phyloP scores from a whole-genome alignment of 2,888 invertebrate genomes.

The Lobophora halterata region DNA sequence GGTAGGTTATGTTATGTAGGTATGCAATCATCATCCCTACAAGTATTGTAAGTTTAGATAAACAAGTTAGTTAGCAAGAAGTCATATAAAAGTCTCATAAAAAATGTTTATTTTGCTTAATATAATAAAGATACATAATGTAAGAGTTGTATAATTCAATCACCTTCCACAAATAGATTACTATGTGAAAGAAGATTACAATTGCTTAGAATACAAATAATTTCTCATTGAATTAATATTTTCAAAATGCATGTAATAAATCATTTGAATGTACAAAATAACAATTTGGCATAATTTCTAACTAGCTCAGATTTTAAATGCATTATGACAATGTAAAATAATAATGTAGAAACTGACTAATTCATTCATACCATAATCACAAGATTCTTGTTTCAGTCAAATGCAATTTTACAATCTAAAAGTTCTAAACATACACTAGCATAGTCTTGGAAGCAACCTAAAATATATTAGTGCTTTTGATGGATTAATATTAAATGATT shows the following conservation, averaged over 20 bases:
- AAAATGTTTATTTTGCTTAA: constrained; percentile 80
- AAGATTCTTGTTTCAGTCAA: constrained; percentile 71
- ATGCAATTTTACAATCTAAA: constrained; percentile 64
- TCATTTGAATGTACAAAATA: constrained; percentile 66
- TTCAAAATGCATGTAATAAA: constrained; percentile 45
- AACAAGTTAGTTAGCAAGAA: constrained; percentile 38
- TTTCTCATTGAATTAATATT: constrained; percentile 22
- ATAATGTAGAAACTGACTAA: constrained; percentile 61
- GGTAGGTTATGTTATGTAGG: too few relatives aligned
- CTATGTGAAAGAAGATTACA: constrained; percentile 27
- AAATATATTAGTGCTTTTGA: constrained; percentile 67
- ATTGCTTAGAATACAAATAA: constrained; percentile 27
- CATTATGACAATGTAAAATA: constrained; percentile 64
- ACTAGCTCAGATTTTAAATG: constrained; percentile 71
- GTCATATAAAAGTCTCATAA: constrained; percentile 72
- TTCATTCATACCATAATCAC: constrained; percentile 71
- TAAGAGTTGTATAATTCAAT: constrained; percentile 68
- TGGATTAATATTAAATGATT: constrained; percentile 51
- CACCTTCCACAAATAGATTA: constrained; percentile 49
- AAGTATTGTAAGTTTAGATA: not conserved
- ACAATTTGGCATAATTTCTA: constrained; percentile 72
- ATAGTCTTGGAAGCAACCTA: constrained; percentile 72
- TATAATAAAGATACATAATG: constrained; percentile 70
- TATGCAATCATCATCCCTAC: too few relatives aligned
- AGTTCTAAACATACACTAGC: constrained; percentile 61